Evolutionary conservation across 2,113 vertebrate genomes (phyloP).

Genomic region (Scalopus aquaticus): DNA sequence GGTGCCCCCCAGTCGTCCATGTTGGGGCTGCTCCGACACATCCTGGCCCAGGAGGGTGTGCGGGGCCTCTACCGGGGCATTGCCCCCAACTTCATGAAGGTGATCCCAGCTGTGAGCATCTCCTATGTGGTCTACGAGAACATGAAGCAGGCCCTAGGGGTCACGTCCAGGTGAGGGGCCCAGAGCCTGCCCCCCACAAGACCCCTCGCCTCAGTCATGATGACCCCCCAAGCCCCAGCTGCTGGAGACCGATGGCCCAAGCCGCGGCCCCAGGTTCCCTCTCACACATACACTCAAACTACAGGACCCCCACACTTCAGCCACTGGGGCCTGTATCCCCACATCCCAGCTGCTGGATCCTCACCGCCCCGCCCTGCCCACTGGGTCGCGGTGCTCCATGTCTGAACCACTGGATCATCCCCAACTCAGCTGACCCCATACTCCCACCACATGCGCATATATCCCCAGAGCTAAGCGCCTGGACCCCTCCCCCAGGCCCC

Average conservation of each 20-base stretch:
- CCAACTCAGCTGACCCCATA: background rate
- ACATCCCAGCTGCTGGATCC: background rate
- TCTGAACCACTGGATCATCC: constrained; percentile 12
- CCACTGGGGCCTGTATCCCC: background rate
- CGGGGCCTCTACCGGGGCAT: constrained; percentile 84
- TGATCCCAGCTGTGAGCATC: constrained; percentile 93
- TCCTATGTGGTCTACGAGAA: constrained; percentile 90
- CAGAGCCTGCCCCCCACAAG: background rate
- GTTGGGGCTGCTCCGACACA: constrained; percentile 80
- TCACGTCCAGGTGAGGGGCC: constrained; percentile 81
- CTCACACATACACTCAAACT: background rate
- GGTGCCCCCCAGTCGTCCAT: constrained; percentile 81
- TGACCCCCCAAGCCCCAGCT: background rate
- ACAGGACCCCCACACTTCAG: background rate
- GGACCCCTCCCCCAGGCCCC: background rate
- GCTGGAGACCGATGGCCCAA: background rate
- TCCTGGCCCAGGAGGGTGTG: constrained; percentile 81
- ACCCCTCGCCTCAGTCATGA: background rate
- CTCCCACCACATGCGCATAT: background rate
- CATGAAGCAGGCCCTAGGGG: constrained; percentile 84
- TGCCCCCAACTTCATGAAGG: constrained; percentile 88
- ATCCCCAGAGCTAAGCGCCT: background rate
- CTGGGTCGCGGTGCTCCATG: background rate
- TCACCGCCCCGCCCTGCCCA: background rate
- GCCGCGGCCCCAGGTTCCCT: background rate